These are phyloP conservation scores for Nephrocerus scutellatus DNA, from an alignment of 2,888 invertebrate genomes.

Conservation along the genomic window DNA sequence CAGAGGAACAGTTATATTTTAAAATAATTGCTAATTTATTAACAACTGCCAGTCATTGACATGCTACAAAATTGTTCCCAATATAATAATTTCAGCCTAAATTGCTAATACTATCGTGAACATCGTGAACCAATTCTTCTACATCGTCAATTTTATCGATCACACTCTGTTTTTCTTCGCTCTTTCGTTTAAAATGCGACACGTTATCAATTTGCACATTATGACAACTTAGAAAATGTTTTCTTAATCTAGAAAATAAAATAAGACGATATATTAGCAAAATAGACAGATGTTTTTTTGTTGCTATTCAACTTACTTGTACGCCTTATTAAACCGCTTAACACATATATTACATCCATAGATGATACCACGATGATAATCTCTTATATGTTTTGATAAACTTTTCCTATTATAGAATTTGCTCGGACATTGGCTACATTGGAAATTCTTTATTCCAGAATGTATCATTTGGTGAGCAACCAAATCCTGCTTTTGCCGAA, in stretches of 20 bases:
- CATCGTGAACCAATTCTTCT: too few species aligned
- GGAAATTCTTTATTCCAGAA: slow-evolving; percentile 17
- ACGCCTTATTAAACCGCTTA: slow-evolving; percentile 19
- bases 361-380: slow-evolving; percentile 18
- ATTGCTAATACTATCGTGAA: too few species aligned
- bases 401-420: slow-evolving; percentile 22
- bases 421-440: slow-evolving; percentile 17
- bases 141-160: too few species aligned
- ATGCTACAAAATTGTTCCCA: too few species aligned
- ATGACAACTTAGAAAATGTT: slow-evolving; percentile 18
- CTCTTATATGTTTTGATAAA: slow-evolving; percentile 19
- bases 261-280: background rate
- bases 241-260: slow-evolving; percentile 15
- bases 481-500: slow-evolving; percentile 22
- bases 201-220: slow-evolving; percentile 18
- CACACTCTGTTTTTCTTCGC: too few species aligned
- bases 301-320: slow-evolving; percentile 19
- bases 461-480: slow-evolving; percentile 21
- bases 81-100: too few species aligned
- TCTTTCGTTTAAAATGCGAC: slow-evolving; percentile 17
- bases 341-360: slow-evolving; percentile 20
- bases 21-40: too few species aligned
- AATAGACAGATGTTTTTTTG: too few species aligned
- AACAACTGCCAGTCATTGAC: too few species aligned
- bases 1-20: too few species aligned